phyloP scores from a whole-genome alignment of 2,113 vertebrate species.

The Sylvietta virens region DNA sequence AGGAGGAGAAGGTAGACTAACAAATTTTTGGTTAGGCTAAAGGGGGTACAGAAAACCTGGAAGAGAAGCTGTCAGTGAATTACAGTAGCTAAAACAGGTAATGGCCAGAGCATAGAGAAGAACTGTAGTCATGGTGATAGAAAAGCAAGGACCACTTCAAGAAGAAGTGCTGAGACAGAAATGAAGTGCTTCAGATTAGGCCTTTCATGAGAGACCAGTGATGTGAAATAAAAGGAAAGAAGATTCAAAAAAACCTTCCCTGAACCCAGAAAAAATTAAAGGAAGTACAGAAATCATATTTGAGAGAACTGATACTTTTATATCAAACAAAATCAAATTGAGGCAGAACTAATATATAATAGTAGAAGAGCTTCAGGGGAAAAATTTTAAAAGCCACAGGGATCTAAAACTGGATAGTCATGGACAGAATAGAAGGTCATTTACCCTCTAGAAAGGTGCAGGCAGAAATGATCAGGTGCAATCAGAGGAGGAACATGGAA shows the following conservation, averaged over 20 bases:
- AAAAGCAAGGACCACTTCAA: not conserved
- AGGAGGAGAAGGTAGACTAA: not conserved
- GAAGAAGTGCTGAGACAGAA: not conserved
- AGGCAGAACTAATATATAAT: not conserved
- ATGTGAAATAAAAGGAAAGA: not conserved
- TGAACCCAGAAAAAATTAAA: not conserved
- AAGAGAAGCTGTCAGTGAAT: not conserved
- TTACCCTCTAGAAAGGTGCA: not conserved
- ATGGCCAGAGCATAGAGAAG: not conserved
- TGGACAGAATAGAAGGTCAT: not conserved
- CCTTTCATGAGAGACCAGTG: not conserved
- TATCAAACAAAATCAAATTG: not conserved
- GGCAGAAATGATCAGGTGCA: fast-evolving
- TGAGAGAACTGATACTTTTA: not conserved
- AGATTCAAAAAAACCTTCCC: not conserved
- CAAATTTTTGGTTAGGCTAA: not conserved
- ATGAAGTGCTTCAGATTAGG: not conserved
- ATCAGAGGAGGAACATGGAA: not conserved
- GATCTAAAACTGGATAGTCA: not conserved
- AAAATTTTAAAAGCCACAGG: not conserved
- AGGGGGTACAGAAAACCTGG: not conserved
- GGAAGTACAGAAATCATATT: not conserved
- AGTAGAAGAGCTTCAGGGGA: not conserved
- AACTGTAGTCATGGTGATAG: not conserved
- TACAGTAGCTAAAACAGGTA: not conserved